These are phyloP conservation scores for Papilio elwesi DNA, from an alignment of 2,888 invertebrate species.

Conservation along the genomic window DNA sequence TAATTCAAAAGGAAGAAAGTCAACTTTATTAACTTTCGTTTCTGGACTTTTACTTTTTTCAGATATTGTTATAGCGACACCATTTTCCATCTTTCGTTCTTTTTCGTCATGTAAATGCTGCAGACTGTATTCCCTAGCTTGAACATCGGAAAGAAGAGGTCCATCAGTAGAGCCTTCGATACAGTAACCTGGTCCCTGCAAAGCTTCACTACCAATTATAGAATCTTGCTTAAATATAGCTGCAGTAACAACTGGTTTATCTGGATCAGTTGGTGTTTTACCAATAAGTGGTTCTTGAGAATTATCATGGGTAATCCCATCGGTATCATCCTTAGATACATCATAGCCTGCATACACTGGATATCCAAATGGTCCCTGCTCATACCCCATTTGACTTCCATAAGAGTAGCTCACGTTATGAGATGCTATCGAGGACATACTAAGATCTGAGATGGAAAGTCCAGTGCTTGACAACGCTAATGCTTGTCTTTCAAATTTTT, in stretches of 20 bases:
- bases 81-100: conserved; percentile 72
- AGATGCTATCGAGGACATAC: conserved; percentile 88
- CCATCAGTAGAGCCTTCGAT: conserved; percentile 82
- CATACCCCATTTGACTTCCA: conserved; percentile 91
- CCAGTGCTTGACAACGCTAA: conserved; percentile 88
- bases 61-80: conserved; percentile 64
- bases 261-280: conserved; percentile 78
- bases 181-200: conserved; percentile 76
- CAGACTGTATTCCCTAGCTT: conserved; percentile 75
- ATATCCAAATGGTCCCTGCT: conserved; percentile 89
- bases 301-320: conserved; percentile 70
- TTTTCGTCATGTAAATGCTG: conserved; percentile 74
- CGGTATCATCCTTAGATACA: conserved; percentile 67
- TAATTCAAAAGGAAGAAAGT: conserved; percentile 83
- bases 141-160: conserved; percentile 78
- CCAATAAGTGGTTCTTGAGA: conserved; percentile 80
- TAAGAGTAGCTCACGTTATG: conserved; percentile 91
- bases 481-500: conserved; percentile 69
- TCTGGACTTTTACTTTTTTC: conserved; percentile 74
- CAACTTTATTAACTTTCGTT: conserved; percentile 78
- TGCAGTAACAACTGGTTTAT: conserved; percentile 88
- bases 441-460: conserved; percentile 91
- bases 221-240: conserved; percentile 88
- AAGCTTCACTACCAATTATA: conserved; percentile 74
- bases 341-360: conserved; percentile 86